These are phyloP conservation scores for Siphamia tubifer DNA, from an alignment of 2,113 vertebrate species.

Conservation along the genomic window DNA sequence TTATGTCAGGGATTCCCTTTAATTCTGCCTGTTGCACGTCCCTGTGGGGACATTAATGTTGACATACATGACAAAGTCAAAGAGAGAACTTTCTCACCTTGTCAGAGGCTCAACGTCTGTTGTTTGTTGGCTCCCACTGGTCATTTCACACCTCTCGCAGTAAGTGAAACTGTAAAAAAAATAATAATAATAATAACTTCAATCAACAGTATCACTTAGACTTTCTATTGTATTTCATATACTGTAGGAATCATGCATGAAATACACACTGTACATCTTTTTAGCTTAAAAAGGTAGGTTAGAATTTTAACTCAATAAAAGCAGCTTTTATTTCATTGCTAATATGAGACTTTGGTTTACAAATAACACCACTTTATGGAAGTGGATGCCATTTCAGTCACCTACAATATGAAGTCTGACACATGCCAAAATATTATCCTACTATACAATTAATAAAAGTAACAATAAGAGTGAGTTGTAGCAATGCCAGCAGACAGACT, in stretches of 20 bases:
- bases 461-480: constrained; percentile 40
- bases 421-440: constrained; percentile 49
- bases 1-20: constrained; percentile 61
- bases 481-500: constrained; percentile 57
- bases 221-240: constrained; percentile 48
- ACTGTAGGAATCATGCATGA: constrained; percentile 56
- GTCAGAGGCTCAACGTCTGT: constrained; percentile 1
- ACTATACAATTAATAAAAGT: constrained; percentile 29
- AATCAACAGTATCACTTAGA: constrained; percentile 28
- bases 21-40: constrained; percentile 29
- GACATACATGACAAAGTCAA: not conserved
- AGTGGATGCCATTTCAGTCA: constrained; percentile 22
- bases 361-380: constrained; percentile 3
- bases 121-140: not conserved
- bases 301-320: constrained; percentile 32
- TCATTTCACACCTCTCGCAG: constrained; percentile 4
- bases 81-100: constrained; percentile 1
- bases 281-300: constrained; percentile 33
- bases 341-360: constrained; percentile 38
- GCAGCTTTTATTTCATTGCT: constrained; percentile 47
- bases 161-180: not conserved
- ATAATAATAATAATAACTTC: not conserved
- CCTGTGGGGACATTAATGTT: not conserved
- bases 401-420: not conserved
- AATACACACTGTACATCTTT: constrained; percentile 36